A percentile compares a stretch with the other conserved stretches of the same genome.
Evolutionary conservation across 2,797 vertebrate genomes (phyloP).

Genomic region (Myiotriccus ornatus): DNA sequence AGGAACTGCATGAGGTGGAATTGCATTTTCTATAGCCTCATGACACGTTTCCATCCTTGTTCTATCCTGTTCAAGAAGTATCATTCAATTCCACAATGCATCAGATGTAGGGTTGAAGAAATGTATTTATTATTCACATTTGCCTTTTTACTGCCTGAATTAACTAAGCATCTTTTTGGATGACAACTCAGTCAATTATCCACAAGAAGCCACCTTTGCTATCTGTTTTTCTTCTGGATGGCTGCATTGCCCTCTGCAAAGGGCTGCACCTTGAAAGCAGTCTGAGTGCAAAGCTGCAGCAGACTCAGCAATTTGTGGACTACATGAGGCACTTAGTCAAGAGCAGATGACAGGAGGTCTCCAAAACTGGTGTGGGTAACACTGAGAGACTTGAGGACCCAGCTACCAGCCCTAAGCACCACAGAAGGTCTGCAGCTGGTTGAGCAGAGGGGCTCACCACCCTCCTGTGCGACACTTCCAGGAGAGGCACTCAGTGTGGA

Average conservation of each 20-base stretch:
- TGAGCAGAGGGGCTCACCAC: background rate
- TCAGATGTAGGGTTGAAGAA: background rate
- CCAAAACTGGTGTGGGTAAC: background rate
- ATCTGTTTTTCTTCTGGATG: background rate
- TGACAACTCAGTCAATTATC: background rate
- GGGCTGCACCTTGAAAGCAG: background rate
- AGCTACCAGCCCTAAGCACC: background rate
- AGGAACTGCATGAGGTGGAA: background rate
- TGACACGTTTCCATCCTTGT: background rate
- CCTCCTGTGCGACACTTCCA: background rate
- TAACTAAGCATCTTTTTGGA: background rate
- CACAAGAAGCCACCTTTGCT: background rate
- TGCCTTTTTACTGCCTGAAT: background rate
- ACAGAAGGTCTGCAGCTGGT: background rate
- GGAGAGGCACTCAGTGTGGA: accelerated
- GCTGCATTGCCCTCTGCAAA: background rate
- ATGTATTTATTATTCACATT: background rate
- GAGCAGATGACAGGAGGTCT: background rate
- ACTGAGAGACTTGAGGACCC: background rate
- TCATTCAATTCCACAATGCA: background rate
- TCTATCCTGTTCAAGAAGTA: background rate
- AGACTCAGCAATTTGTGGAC: background rate
- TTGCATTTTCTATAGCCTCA: background rate
- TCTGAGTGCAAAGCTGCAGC: background rate
- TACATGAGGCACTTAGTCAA: background rate